Conservation (phyloP, 2,113 vertebrate species). For the Petrocephalus zakoni region DNA sequence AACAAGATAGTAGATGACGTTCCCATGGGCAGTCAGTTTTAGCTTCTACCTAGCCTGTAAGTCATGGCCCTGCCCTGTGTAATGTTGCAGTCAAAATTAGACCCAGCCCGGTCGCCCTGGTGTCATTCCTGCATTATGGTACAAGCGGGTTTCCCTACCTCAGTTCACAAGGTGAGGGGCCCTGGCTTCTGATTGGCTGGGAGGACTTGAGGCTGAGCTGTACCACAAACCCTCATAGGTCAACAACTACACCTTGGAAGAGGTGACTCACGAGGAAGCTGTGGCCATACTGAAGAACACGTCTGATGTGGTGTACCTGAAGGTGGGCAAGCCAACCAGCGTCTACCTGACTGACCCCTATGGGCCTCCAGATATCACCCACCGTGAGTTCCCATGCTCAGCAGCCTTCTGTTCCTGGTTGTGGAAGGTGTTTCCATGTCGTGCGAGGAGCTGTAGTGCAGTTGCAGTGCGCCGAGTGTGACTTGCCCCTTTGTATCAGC, state of each 20-base stretch:
- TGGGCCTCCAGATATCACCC: slow-evolving; percentile 91
- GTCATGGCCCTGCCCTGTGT: background rate
- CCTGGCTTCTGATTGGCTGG: slow-evolving; percentile 8
- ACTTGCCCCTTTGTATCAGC: slow-evolving; percentile 53
- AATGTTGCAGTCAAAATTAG: background rate
- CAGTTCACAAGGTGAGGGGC: background rate
- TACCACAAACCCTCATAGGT: slow-evolving; percentile 61
- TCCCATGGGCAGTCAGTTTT: background rate
- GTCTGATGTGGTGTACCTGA: slow-evolving; percentile 88
- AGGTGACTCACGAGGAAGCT: slow-evolving; percentile 94
- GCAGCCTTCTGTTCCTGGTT: background rate
- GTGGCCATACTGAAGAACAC: slow-evolving; percentile 96
- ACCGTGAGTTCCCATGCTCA: slow-evolving; percentile 73
- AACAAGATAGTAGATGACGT: background rate
- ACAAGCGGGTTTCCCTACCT: background rate
- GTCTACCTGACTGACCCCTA: slow-evolving; percentile 94
- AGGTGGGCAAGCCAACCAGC: slow-evolving; percentile 90
- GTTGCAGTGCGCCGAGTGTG: background rate
- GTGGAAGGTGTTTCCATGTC: background rate
- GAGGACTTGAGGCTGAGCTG: slow-evolving; percentile 12
- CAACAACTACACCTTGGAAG: slow-evolving; percentile 94
- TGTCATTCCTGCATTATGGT: background rate
- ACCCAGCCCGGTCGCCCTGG: background rate
- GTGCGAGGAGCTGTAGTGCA: background rate
- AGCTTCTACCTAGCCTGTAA: background rate